Conservation (phyloP, 2,797 vertebrate genomes). For the Silurus aristotelis region DNA sequence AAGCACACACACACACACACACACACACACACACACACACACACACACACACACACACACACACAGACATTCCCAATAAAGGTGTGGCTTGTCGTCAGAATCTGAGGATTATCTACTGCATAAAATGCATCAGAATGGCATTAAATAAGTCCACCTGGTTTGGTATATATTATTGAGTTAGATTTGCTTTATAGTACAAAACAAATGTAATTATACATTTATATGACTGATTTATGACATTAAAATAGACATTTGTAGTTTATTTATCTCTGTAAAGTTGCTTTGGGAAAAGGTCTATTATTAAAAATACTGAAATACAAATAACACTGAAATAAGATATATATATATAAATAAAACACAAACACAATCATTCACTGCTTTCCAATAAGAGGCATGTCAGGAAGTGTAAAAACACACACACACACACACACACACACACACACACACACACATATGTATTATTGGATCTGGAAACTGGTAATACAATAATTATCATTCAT, state of each 20-base stretch:
- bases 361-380: no score
- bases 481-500: neutral
- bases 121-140: neutral
- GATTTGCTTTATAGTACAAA: neutral
- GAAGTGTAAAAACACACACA: constrained; percentile 26
- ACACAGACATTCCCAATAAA: neutral
- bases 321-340: no score
- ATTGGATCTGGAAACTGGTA: constrained; percentile 53
- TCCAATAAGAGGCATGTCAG: constrained; percentile 25
- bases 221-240: no score
- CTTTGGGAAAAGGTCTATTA: no score
- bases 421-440: no score
- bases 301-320: no score
- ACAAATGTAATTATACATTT: no score
- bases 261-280: no score
- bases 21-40: neutral
- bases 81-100: neutral
- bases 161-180: neutral
- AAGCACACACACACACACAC: neutral
- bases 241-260: no score
- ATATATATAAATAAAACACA: no score
- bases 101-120: neutral
- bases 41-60: neutral
- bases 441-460: constrained; percentile 9
- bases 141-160: neutral